Evolutionary conservation across 2,797 vertebrate genomes (phyloP), one percentile per base, ranked within the genome.

Genomic region (Pipistrellus kuhlii): DNA sequence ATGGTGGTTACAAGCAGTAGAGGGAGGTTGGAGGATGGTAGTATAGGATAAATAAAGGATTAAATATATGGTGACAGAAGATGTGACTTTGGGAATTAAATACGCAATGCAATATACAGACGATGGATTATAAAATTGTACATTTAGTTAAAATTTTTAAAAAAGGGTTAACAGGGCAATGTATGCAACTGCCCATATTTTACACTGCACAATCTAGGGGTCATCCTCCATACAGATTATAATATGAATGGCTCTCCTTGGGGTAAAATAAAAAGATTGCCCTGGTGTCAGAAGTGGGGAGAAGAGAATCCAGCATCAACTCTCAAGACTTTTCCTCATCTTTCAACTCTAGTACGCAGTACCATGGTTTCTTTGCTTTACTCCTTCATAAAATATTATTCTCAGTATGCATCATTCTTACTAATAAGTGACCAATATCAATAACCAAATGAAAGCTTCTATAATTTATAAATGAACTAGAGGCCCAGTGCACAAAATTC

Each of bases 141-240:
- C 21, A 53, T 35, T 76, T 51, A 51, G 21, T 32, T 75, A 75
- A 75, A 51, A 10, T 9, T 6, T 64, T 32, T 66, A 6, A 46
- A n/a, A 76, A 51, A 35, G 55, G 32, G 23, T 8, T 75, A 87
- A 46, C 35, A 38, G 6, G 17, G 35, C 15, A 64, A 7, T 2
- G 11, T 9, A 5, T 21, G 10, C 5, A 66, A 5, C 6, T 13
- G 12, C 27, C 4, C 3, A 7, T 13, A 8, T 11, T 6, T 3
- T 21, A 17, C 8, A 78, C 27, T 20, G 17, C 5, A 57, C 46
- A 72, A 68, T 32, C 21, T 3, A 71, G 38, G 10, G 1, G 18
- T 2, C 5, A 32, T 25, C 27, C 46, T 25, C 59, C 51, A 21
- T 3, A 25, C 2, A 48, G 18, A 51, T 41, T 48, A 55, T 4